Percentiles rank a stretch among this genome's conserved stretches.
phyloP scores from a whole-genome alignment of 2,113 vertebrate species.

The Nycticebus coucang region DNA sequence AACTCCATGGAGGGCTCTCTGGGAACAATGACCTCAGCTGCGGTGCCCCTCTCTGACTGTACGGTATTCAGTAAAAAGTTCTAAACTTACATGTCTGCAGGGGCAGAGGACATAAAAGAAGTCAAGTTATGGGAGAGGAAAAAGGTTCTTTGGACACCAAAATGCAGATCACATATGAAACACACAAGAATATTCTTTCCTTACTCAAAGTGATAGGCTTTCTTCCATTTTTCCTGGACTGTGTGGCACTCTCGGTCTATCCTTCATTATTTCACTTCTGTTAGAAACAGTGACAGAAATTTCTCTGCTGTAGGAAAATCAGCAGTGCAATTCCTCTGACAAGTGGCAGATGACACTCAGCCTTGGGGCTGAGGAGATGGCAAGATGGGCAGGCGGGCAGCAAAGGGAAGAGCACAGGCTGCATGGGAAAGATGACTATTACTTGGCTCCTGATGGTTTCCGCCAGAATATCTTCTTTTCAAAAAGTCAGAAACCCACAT shows the following conservation, averaged over 20 bases:
- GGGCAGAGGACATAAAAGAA: background rate
- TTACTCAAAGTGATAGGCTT: background rate
- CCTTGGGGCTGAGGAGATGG: background rate
- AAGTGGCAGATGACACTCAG: background rate
- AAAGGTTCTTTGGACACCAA: background rate
- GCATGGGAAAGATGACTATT: background rate
- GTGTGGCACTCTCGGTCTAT: background rate
- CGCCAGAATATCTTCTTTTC: background rate
- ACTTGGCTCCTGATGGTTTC: background rate
- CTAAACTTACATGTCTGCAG: background rate
- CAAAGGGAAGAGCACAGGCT: background rate
- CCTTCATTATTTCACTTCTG: background rate
- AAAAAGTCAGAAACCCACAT: constrained; percentile 1
- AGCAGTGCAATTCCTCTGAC: background rate
- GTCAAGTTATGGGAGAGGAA: background rate
- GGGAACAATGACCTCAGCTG: background rate
- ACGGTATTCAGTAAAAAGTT: background rate
- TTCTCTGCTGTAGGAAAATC: background rate
- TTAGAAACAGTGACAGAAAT: background rate
- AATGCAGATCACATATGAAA: background rate
- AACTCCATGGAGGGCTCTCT: background rate
- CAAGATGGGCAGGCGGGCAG: background rate
- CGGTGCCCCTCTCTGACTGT: too few relatives aligned
- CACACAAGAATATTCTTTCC: background rate
- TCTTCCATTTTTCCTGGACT: background rate